Evolutionary conservation across 2,113 vertebrate species (phyloP).

Genomic region (Neomonachus schauinslandi): DNA sequence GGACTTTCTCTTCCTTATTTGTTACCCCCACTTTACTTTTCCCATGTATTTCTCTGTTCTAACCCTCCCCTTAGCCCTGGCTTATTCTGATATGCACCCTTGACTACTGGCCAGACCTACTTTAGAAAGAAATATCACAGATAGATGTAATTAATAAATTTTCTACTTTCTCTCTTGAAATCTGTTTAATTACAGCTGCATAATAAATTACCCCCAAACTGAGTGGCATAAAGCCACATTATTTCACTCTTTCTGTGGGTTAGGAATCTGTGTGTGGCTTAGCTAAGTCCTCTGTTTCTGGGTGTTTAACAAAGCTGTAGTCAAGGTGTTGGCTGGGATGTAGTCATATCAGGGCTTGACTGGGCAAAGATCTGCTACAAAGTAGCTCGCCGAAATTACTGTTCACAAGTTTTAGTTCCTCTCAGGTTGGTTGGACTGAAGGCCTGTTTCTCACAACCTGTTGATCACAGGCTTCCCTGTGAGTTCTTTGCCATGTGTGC

Average conservation of each 20-base stretch:
- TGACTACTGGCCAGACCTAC: not conserved
- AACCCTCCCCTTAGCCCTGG: not conserved
- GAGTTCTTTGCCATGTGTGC: not conserved
- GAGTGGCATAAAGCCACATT: not conserved
- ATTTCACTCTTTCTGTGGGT: not conserved
- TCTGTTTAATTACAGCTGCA: not conserved
- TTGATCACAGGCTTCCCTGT: not conserved
- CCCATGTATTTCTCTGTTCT: not conserved
- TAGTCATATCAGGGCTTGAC: not conserved
- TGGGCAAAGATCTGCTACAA: not conserved
- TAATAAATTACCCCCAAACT: not conserved
- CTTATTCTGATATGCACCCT: not conserved
- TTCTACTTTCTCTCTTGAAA: not conserved
- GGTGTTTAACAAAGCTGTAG: not conserved
- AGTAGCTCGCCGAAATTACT: not conserved
- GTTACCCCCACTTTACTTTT: not conserved
- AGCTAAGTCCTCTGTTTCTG: not conserved
- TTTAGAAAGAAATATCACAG: not conserved
- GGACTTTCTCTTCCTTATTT: not conserved
- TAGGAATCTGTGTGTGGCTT: not conserved
- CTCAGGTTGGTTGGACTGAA: not conserved
- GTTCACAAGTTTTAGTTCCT: not conserved
- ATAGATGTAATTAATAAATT: not conserved
- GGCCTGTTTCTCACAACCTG: not conserved
- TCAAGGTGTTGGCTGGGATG: not conserved